Conservation (phyloP, 2,113 vertebrate genomes). For the Corythoichthys intestinalis region DNA sequence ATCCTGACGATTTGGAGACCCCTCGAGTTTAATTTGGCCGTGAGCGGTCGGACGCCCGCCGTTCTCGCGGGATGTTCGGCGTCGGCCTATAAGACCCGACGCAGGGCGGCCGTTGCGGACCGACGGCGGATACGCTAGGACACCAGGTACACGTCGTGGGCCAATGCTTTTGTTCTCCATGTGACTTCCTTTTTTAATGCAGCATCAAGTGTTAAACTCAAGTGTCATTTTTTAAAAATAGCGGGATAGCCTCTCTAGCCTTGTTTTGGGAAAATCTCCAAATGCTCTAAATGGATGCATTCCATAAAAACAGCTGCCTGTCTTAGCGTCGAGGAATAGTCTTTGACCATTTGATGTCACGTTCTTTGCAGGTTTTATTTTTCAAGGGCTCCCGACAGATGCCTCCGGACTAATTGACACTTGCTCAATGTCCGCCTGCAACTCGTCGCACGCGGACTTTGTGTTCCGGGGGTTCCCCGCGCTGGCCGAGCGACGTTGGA, state of each 20-base stretch:
- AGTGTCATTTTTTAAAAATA: background rate
- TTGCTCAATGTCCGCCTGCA: constrained; percentile 16
- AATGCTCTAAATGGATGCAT: no score
- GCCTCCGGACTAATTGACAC: constrained; percentile 1
- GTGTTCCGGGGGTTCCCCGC: constrained; percentile 63
- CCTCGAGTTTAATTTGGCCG: constrained; percentile 1
- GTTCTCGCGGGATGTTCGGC: background rate
- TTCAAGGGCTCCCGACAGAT: background rate
- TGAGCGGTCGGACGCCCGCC: background rate
- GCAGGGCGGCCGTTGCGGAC: background rate
- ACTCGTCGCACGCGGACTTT: constrained; percentile 64
- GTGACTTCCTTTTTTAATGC: background rate
- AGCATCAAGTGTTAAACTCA: background rate
- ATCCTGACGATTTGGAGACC: background rate
- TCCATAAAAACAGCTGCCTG: no score
- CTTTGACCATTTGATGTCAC: background rate
- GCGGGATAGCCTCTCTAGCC: no score
- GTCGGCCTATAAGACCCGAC: background rate
- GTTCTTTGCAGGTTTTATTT: background rate
- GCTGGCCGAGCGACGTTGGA: constrained; percentile 38
- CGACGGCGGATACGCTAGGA: background rate
- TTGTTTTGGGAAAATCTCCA: no score
- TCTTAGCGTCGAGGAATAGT: no score
- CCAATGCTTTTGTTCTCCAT: background rate
- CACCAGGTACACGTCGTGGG: background rate